Conservation (phyloP, 2,113 vertebrate genomes). For the Malurus alboscapulatus region DNA sequence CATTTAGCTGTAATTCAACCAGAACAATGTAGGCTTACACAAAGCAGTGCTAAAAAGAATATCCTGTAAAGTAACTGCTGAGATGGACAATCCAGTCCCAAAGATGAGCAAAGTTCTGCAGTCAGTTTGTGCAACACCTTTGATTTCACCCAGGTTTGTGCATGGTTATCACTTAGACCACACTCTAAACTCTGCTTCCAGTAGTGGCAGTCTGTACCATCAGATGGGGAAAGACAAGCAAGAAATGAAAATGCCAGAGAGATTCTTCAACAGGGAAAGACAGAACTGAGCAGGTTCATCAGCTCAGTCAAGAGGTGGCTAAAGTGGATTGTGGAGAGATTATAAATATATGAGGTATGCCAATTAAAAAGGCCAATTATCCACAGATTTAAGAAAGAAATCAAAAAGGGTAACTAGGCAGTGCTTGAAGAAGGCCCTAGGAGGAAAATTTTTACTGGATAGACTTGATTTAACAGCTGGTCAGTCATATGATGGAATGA, state of each 20-base stretch:
- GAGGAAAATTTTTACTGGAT: constrained; percentile 1
- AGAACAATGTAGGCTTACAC: not conserved
- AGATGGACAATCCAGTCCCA: not conserved
- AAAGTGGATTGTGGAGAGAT: not conserved
- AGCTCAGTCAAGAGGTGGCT: not conserved
- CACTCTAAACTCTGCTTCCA: not conserved
- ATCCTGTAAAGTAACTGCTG: not conserved
- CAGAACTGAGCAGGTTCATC: not conserved
- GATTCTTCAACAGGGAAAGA: not conserved
- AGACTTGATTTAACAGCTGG: not conserved
- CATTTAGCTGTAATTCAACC: not conserved
- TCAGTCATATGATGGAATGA: not conserved
- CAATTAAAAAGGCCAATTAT: constrained; percentile 28
- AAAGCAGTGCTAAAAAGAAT: not conserved
- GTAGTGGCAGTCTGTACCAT: not conserved
- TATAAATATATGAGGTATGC: not conserved
- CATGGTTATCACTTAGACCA: not conserved
- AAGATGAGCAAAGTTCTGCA: not conserved
- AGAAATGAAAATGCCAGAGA: not conserved
- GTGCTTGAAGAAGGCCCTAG: not conserved
- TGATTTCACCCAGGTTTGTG: not conserved
- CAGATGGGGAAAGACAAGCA: not conserved
- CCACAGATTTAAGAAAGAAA: not conserved
- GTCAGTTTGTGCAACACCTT: not conserved
- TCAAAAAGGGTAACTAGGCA: not conserved